Conservation (phyloP, 2,888 invertebrate species). For the Eupeodes latifasciatus region DNA sequence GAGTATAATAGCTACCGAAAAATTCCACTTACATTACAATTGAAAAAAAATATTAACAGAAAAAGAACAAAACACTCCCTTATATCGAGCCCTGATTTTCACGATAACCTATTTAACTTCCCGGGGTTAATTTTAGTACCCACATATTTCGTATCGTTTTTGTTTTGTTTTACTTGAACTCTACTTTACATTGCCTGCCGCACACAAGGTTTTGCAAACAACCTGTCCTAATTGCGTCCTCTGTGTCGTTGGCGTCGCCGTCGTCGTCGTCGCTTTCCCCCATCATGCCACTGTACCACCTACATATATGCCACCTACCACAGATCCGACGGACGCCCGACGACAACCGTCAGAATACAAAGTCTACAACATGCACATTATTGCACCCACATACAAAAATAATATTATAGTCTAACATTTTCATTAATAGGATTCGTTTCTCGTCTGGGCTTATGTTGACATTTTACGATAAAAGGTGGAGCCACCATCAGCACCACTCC, state of each 20-base stretch:
- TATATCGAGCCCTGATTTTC: conserved; percentile 20
- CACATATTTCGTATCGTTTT: background rate
- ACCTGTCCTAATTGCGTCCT: conserved; percentile 47
- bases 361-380: conserved; percentile 30
- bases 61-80: background rate
- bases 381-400: conserved; percentile 44
- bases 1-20: too few species aligned
- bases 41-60: background rate
- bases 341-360: background rate
- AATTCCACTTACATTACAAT: background rate
- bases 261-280: too few species aligned
- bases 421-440: conserved; percentile 60
- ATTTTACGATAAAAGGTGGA: conserved; percentile 18
- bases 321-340: too few species aligned
- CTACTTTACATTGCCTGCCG: conserved; percentile 21
- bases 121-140: background rate
- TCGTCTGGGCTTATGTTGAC: conserved; percentile 34
- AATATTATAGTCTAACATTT: conserved; percentile 51
- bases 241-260: too few species aligned
- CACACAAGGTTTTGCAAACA: conserved; percentile 40
- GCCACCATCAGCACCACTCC: background rate
- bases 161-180: conserved; percentile 7
- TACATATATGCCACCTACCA: too few species aligned
- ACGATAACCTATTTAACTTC: conserved; percentile 25
- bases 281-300: too few species aligned